phyloP scores from a whole-genome alignment of 1,140 invertebrate genomes.

The Ylistrum balloti region DNA sequence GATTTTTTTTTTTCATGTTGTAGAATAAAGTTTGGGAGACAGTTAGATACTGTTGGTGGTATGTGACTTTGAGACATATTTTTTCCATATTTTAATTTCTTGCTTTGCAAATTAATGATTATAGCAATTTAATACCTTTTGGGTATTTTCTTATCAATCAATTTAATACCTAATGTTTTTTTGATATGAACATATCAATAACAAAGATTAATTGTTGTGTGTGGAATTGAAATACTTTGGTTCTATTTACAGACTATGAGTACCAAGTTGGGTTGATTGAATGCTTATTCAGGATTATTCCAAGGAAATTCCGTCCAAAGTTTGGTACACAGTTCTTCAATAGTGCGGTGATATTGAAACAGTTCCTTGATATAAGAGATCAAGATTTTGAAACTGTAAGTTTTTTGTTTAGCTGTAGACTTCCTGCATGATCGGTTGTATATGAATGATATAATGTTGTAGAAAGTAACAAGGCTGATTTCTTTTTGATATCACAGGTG shows the following conservation, averaged over 20 bases:
- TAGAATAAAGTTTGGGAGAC: background rate
- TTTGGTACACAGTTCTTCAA: constrained; percentile 56
- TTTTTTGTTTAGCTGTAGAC: no score
- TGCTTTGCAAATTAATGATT: no score
- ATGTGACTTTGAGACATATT: background rate
- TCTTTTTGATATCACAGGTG: no score
- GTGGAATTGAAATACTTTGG: background rate
- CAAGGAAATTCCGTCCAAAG: constrained; percentile 65
- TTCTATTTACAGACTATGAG: constrained; percentile 75
- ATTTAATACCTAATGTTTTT: no score
- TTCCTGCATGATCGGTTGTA: no score
- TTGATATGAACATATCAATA: no score
- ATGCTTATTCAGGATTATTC: constrained; percentile 74
- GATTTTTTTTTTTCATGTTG: background rate
- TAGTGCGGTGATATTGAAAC: constrained; percentile 44
- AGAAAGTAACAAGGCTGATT: no score
- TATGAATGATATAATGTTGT: no score
- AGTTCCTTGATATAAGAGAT: constrained; percentile 72
- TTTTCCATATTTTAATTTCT: no score
- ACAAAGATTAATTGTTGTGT: no score
- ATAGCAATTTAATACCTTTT: no score
- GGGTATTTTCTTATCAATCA: no score
- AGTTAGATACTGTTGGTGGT: constrained; percentile 8
- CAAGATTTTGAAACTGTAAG: constrained; percentile 78
- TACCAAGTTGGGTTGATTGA: constrained; percentile 77